Percentiles rank a stretch among this genome's conserved stretches.
Conservation (phyloP, 2,888 invertebrate genomes). For the Andrena trimmerana region DNA sequence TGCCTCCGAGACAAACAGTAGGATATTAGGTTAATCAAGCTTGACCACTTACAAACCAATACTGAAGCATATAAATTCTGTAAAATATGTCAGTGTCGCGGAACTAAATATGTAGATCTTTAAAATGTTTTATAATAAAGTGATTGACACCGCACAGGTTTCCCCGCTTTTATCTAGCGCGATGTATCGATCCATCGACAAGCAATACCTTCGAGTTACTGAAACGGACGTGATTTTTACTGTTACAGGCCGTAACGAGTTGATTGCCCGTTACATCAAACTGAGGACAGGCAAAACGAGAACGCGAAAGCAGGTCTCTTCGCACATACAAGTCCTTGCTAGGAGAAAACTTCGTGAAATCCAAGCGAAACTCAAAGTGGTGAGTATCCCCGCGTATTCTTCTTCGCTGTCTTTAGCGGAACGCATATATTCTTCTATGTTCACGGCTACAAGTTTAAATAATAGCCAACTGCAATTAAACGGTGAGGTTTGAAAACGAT, state of each 20-base stretch:
- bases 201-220: too few species aligned
- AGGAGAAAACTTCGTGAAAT: slow-evolving; percentile 99
- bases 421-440: not conserved
- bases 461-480: not conserved
- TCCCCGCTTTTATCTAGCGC: too few species aligned
- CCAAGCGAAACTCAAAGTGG: slow-evolving; percentile 99
- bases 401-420: slow-evolving; percentile 66
- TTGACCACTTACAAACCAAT: too few species aligned
- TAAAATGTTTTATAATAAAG: too few species aligned
- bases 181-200: too few species aligned
- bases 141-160: too few species aligned
- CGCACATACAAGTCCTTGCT: slow-evolving; percentile 99
- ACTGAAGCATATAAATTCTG: too few species aligned
- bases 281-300: slow-evolving; percentile 99
- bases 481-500: not conserved
- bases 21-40: too few species aligned
- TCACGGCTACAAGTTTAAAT: not conserved
- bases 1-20: too few species aligned
- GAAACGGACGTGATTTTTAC: not conserved
- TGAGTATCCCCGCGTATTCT: slow-evolving; percentile 86
- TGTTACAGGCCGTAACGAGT: slow-evolving; percentile 98
- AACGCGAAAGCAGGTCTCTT: slow-evolving; percentile 99
- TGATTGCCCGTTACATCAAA: slow-evolving; percentile 99
- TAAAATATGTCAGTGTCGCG: too few species aligned
- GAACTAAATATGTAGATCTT: too few species aligned